Evolutionary conservation across 2,113 vertebrate genomes (phyloP).

Genomic region (Benitochromis conjunctus): DNA sequence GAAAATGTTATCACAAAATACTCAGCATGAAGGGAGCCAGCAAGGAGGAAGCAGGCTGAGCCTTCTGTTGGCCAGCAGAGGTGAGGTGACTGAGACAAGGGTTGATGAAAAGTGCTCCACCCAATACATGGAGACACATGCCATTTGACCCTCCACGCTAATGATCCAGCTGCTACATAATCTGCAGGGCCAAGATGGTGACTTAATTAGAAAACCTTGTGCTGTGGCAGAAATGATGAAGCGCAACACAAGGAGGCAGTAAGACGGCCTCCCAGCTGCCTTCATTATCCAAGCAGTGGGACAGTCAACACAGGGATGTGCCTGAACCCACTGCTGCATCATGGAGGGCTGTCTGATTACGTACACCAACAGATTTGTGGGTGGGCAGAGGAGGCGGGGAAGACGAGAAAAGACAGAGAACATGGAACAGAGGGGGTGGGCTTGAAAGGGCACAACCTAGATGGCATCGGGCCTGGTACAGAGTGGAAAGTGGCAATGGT

Average conservation of each 20-base stretch:
- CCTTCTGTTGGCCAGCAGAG: constrained; percentile 5
- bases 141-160: constrained; percentile 60
- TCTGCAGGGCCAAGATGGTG: constrained; percentile 39
- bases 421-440: background rate
- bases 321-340: constrained; percentile 26
- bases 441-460: background rate
- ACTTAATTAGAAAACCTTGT: constrained; percentile 65
- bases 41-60: background rate
- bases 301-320: constrained; percentile 34
- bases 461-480: constrained; percentile 22
- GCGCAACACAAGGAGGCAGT: constrained; percentile 23
- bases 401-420: background rate
- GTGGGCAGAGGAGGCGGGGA: background rate
- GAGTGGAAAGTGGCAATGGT: constrained; percentile 11
- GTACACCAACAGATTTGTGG: constrained; percentile 16
- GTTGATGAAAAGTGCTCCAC: constrained; percentile 42
- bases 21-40: background rate
- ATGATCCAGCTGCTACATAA: constrained; percentile 69
- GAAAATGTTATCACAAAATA: background rate
- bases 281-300: constrained; percentile 46
- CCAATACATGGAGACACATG: constrained; percentile 28
- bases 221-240: constrained; percentile 51
- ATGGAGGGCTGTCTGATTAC: constrained; percentile 6
- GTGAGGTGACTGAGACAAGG: constrained; percentile 17
- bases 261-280: constrained; percentile 25